A percentile compares a stretch with the other conserved stretches of the same genome.
These are phyloP conservation scores for Lepidonotus clava DNA, from an alignment of 2,888 invertebrate species.

Conservation along the genomic window DNA sequence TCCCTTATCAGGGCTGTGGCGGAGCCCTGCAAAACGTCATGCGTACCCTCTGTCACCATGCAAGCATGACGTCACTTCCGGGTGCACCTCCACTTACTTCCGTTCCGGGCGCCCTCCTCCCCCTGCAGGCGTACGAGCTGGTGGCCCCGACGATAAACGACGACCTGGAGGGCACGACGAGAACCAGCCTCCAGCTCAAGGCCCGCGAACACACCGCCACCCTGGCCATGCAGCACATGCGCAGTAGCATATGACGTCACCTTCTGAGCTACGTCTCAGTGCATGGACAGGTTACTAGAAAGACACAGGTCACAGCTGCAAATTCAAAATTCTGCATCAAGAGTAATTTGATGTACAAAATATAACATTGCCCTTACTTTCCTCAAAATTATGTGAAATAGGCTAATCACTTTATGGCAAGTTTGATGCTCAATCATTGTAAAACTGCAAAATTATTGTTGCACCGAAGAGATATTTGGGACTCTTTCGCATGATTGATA, in stretches of 20 bases:
- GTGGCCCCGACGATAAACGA: conserved; percentile 64
- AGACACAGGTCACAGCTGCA: no score
- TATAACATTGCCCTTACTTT: no score
- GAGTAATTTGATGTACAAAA: no score
- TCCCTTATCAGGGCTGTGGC: conserved; percentile 14
- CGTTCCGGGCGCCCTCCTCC: conserved; percentile 50
- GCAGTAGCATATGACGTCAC: conserved; percentile 63
- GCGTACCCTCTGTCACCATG: not conserved
- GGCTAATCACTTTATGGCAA: no score
- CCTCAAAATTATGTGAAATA: no score
- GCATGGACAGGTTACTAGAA: no score
- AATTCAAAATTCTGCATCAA: no score
- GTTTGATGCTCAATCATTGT: no score
- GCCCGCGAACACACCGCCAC: conserved; percentile 66
- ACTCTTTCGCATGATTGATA: no score
- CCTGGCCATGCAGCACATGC: conserved; percentile 64
- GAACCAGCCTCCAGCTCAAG: conserved; percentile 65
- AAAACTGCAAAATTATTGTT: no score
- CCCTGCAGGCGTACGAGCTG: conserved; percentile 61
- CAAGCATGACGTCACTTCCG: not conserved
- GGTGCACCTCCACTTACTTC: not conserved
- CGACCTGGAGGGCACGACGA: conserved; percentile 65
- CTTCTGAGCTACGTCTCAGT: no score
- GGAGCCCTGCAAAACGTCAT: conserved; percentile 32
- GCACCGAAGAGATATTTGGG: no score